A percentile compares a stretch with the other conserved stretches of the same genome.
Evolutionary conservation across 2,888 invertebrate genomes (phyloP).

Genomic region (Lysandra coridon): DNA sequence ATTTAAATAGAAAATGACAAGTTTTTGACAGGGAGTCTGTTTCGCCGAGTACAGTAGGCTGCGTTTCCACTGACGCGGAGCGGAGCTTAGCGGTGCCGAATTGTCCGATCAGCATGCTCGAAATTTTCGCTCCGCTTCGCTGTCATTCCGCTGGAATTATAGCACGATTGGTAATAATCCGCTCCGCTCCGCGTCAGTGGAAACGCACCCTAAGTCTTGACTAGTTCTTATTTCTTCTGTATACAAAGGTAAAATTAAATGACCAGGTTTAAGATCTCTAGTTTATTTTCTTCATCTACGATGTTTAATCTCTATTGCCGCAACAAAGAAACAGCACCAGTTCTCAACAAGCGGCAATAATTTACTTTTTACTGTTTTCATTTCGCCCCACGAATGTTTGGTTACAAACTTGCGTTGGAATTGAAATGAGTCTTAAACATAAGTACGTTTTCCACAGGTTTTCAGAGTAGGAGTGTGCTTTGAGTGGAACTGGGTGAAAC

Average conservation of each 20-base stretch:
- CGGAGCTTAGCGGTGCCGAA: too few species aligned
- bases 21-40: too few species aligned
- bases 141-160: too few species aligned
- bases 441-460: slow-evolving; percentile 7
- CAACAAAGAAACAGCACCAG: slow-evolving; percentile 17
- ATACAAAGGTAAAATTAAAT: background rate
- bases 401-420: slow-evolving; percentile 24
- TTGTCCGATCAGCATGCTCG: too few species aligned
- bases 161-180: too few species aligned
- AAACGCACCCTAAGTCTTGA: too few species aligned
- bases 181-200: too few species aligned
- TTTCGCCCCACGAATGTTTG: slow-evolving; percentile 15
- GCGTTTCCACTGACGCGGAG: too few species aligned
- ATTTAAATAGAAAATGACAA: too few species aligned
- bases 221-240: too few species aligned
- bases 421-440: slow-evolving; percentile 6
- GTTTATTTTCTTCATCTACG: background rate
- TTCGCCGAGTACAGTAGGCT: too few species aligned
- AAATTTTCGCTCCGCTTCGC: too few species aligned
- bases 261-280: background rate
- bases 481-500: background rate
- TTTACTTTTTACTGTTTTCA: slow-evolving; percentile 29
- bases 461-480: background rate
- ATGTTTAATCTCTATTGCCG: background rate
- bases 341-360: slow-evolving; percentile 10